Evolutionary conservation across 2,888 invertebrate genomes (phyloP), one percentile per base, ranked within the genome.

Genomic region (Dinocampus coccinellae): DNA sequence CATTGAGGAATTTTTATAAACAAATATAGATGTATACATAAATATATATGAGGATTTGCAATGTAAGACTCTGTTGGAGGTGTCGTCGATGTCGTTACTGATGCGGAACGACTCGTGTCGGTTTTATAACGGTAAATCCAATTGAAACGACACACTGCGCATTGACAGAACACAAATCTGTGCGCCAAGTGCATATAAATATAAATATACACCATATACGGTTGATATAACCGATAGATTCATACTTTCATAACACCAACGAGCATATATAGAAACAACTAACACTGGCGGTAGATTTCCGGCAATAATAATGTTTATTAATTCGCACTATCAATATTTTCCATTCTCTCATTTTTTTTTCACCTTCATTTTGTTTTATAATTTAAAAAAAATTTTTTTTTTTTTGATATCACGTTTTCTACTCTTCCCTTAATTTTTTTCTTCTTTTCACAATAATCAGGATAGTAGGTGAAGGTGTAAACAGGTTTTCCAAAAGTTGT

Each of bases 91-190:
- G 39, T 55, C 71, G 61, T 53, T 74, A 63, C 36, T 79, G 77
- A 82, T 81, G 79, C 82, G 78, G 77, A 81, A 82, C 81, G 77
- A 77, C 82, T 82, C 78, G 34, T 55, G 79, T 75, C 9, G 6
- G 76, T 72, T 4, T 29, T 73, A 63, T 80, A 84, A 83, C 84
- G 82, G 84, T 82, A 81, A 78, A 82, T 81, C 69, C 78, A 75
- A 79, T 47, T 79, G 74, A 62, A 69, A 61, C 47, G 47, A 70
- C 52, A 70, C 61, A n/a, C 47, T 7, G 16, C 52, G 33, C 26
- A 36, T 61, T 33, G n/a, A 63, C 16, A 26, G 42, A 29, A 39
- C 42, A 16, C 26, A 47, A 39, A 26, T 42, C 39, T 62, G 33
- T 58, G n/a, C 33, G 16, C 16, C 26, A 55, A 55, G 58, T 47